phyloP scores from a whole-genome alignment of 2,888 invertebrate species.

The Belgica antarctica region DNA sequence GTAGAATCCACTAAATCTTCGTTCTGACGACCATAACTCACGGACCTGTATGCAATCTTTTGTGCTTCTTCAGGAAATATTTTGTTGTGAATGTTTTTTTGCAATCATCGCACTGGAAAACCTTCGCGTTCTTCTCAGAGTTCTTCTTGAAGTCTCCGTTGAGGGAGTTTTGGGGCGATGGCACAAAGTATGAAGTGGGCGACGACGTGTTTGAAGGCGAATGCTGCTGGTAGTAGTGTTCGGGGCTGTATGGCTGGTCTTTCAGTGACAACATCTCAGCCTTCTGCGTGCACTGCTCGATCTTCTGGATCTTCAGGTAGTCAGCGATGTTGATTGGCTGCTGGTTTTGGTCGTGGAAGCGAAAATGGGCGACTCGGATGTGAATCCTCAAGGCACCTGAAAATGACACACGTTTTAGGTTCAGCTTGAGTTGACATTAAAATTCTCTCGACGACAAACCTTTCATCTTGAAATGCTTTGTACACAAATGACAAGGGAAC shows the following conservation, averaged over 20 bases:
- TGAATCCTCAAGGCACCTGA: slow-evolving; percentile 80
- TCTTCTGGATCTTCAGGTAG: slow-evolving; percentile 44
- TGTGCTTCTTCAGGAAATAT: slow-evolving; percentile 85
- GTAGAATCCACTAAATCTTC: neutral
- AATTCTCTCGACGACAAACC: too few relatives aligned
- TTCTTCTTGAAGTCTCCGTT: neutral
- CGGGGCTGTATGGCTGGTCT: slow-evolving; percentile 32
- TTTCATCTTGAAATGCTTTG: too few relatives aligned
- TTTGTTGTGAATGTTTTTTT: slow-evolving; percentile 83
- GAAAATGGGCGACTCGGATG: slow-evolving; percentile 73
- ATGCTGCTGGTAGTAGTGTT: slow-evolving; percentile 26
- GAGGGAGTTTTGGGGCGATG: slow-evolving; percentile 10
- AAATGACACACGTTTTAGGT: too few relatives aligned
- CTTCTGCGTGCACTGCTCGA: slow-evolving; percentile 32
- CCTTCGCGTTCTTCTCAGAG: slow-evolving; percentile 34
- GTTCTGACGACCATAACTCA: neutral
- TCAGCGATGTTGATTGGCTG: slow-evolving; percentile 34
- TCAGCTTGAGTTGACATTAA: neutral
- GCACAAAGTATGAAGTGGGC: neutral
- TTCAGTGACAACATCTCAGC: slow-evolving; percentile 20
- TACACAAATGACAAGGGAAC: slow-evolving; percentile 73
- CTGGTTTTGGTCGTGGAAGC: slow-evolving; percentile 53
- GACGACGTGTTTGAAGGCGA: neutral
- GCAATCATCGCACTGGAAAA: slow-evolving; percentile 68
- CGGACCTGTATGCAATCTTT: slow-evolving; percentile 73